phyloP scores from a whole-genome alignment of 2,113 vertebrate genomes.

The Galeopterus variegatus region DNA sequence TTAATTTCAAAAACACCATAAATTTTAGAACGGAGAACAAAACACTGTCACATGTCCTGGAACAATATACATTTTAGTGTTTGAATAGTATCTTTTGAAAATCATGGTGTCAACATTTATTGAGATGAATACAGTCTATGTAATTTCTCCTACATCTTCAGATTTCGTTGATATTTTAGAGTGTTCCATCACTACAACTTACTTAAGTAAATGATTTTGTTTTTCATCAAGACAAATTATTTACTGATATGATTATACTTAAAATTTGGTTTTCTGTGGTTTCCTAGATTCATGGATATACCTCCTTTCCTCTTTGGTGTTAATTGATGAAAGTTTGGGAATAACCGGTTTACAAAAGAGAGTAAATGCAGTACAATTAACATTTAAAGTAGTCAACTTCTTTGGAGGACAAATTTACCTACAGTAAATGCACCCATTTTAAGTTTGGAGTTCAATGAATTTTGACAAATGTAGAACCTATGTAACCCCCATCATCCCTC shows the following conservation, averaged over 20 bases:
- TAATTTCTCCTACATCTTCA: not conserved
- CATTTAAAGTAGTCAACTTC: not conserved
- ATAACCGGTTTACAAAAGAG: not conserved
- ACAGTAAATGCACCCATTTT: not conserved
- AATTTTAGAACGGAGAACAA: constrained; percentile 4
- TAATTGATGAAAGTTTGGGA: not conserved
- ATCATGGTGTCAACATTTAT: not conserved
- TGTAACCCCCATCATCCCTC: not conserved
- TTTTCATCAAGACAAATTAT: not conserved
- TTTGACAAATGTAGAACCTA: not conserved
- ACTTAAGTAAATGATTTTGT: not conserved
- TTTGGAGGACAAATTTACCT: not conserved
- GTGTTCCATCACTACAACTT: not conserved
- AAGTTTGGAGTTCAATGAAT: not conserved
- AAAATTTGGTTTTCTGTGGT: not conserved
- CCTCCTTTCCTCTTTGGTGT: not conserved
- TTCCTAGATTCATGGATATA: not conserved
- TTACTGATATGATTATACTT: not conserved
- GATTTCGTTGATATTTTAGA: not conserved
- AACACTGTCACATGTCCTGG: not conserved
- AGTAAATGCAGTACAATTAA: not conserved
- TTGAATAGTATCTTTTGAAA: not conserved
- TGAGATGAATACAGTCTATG: not conserved
- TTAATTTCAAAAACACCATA: constrained; percentile 42
- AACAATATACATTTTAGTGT: not conserved